Percentiles rank a stretch among this genome's conserved stretches.
Conservation (phyloP, 2,797 vertebrate species). For the Sandelia bainsii region DNA sequence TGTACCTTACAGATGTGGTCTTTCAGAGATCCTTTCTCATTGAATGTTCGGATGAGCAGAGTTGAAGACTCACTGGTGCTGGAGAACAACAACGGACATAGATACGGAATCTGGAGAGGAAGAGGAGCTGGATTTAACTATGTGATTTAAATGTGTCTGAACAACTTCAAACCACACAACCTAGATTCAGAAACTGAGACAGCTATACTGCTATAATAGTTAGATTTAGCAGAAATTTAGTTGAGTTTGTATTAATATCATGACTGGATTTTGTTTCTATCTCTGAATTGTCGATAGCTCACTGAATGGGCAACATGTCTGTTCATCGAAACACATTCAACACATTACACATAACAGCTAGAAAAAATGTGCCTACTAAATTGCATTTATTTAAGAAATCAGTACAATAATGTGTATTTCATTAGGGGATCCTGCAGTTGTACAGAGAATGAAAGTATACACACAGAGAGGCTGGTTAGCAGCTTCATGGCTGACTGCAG, state of each 20-base stretch:
- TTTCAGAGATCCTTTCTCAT: slow-evolving; percentile 93
- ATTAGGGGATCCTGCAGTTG: no score
- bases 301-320: no score
- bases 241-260: no score
- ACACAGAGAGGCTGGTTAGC: slow-evolving; percentile 90
- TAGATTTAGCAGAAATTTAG: background rate
- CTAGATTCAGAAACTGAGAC: background rate
- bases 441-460: slow-evolving; percentile 63
- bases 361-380: no score
- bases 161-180: background rate
- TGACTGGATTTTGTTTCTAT: background rate
- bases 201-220: background rate
- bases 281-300: no score
- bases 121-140: background rate
- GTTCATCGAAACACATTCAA: no score
- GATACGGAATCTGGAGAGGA: slow-evolving; percentile 88
- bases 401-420: no score
- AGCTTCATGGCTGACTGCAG: slow-evolving; percentile 94
- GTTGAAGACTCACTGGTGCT: slow-evolving; percentile 93
- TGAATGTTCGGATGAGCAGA: slow-evolving; percentile 92
- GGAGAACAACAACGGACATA: slow-evolving; percentile 91
- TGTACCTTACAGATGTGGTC: slow-evolving; percentile 97
- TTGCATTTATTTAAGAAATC: no score
- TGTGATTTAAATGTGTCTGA: background rate
- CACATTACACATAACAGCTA: no score